Evolutionary conservation across 2,797 vertebrate genomes (phyloP), one percentile per base, ranked within the genome.

Genomic region (Sebastes variabilis): DNA sequence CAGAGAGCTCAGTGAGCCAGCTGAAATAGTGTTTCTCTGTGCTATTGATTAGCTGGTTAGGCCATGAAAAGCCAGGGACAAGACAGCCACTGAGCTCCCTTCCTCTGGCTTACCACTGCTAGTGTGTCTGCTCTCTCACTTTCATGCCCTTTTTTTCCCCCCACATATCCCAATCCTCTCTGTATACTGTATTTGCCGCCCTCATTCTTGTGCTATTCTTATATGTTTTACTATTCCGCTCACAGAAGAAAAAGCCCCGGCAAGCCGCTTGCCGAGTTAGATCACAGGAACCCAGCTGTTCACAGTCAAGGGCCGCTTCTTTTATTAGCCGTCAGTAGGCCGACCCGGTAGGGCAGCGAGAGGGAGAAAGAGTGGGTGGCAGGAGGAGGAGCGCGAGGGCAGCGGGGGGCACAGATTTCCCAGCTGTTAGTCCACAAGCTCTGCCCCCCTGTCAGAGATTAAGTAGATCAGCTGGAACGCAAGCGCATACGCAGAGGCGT

Each of bases 251-350:
- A 83, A 84, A 62, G 86, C 84, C 75, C 82, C 69, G 36, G 70
- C 58, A 61, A 75, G 42, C 86, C 72, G 66, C 88, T 91, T 73
- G 80, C 74, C 2, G 25, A 91, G 85, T 87, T 82, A 77, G 89
- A 95, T 95, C 91, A 82, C 90, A 91, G 86, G 80, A 93, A 73
- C 87, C 92, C 95, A 95, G 90, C 95, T 96, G 93, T 93, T 96
- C 85, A 36, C 92, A 92, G 93, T 95, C 90, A 93, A 93, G 87
- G 86, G 87, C 87, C 85, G 83, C 93, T 90, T 94, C 91, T 95
- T 96, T 96, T 94, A 95, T 96, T 95, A 95, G 94, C 67, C n/a
- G 71, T 93, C 92, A 81, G 86, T 88, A 93, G 93, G 88, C n/a
- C 14, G 69, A 86, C 71, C 89, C 89, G 88, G 88, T 89, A 80